Conservation (phyloP, 2,888 invertebrate genomes). For the Holacanthella duospinosa region DNA sequence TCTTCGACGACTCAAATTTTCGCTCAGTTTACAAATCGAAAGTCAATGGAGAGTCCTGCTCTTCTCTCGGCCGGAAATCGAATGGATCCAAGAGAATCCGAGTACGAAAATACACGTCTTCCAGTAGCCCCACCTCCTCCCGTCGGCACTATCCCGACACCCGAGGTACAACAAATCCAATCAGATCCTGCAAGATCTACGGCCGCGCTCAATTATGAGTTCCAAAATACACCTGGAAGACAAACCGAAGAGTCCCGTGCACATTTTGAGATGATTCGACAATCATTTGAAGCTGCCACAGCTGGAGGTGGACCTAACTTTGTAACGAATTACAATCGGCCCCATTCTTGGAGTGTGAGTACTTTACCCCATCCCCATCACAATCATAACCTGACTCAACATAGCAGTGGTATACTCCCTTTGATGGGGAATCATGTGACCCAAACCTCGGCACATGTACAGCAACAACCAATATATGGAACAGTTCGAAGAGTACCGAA, state of each 20-base stretch:
- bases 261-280: conserved; percentile 36
- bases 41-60: conserved; percentile 25
- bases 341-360: conserved; percentile 35
- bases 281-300: conserved; percentile 32
- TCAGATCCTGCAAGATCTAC: conserved; percentile 13
- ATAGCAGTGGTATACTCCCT: background rate
- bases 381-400: conserved; percentile 6
- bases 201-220: conserved; percentile 18
- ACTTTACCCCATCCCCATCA: conserved; percentile 27
- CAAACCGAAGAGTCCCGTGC: conserved; percentile 25
- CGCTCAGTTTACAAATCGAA: conserved; percentile 35
- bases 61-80: background rate
- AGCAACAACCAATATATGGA: conserved; percentile 31
- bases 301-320: conserved; percentile 19
- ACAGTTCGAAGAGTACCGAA: conserved; percentile 31
- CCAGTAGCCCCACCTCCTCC: background rate
- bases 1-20: conserved; percentile 52
- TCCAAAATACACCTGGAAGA: conserved; percentile 22
- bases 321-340: conserved; percentile 32
- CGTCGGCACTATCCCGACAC: background rate
- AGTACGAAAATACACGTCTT: conserved; percentile 32
- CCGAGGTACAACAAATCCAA: conserved; percentile 15
- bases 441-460: conserved; percentile 5
- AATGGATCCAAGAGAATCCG: conserved; percentile 18
- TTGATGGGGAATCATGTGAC: conserved; percentile 6